Evolutionary conservation across 2,888 invertebrate species (phyloP), one percentile per base, ranked within the genome.

Genomic region (Lingula anatina): DNA sequence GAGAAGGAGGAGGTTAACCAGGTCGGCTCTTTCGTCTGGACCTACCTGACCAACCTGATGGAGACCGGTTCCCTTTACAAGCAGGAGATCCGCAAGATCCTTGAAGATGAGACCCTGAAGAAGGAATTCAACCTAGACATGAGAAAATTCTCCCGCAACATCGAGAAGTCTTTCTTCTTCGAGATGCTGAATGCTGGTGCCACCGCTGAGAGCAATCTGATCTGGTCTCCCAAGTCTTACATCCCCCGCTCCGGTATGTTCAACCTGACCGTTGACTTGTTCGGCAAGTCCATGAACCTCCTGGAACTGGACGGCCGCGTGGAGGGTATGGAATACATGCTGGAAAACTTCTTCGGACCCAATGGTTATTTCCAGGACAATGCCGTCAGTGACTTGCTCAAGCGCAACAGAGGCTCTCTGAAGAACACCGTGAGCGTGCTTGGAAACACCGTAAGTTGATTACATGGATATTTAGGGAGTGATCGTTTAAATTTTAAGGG

Each of bases 11-110:
- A 66, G 45, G 61, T 64, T 35, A 71, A 31, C 76, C 94, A 95
- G 84, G 92, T 94, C 27, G 92, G 91, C 12, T 91, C 94, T 4
- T 96, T 91, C 77, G 89, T 96, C 3, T 95, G 93, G 92, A 91
- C 91, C 46, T 93, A 95, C 76, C 80, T 96, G 44, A 88, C 85
- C 60, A 95, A 93, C 77, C 77, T 93, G 37, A 85, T 88, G 53
- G 88, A 89, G 62, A 90, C 92, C 0, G 87, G 89, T 0, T 84
- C 87, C 2, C 92, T 92, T 0, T 86, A 86, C 38, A 85, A 89
- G 54, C 85, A 90, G 36, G 88, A 89, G 71, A 85, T 92, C 41
- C 90, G 91, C 70, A 87, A 88, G 46, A 81, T 96, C 20, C 79
- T 96, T 2, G 85, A 89, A 0, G 90, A 92, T 59, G 85, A 86